Conservation (phyloP, 2,888 invertebrate species). For the Cryptus armator region DNA sequence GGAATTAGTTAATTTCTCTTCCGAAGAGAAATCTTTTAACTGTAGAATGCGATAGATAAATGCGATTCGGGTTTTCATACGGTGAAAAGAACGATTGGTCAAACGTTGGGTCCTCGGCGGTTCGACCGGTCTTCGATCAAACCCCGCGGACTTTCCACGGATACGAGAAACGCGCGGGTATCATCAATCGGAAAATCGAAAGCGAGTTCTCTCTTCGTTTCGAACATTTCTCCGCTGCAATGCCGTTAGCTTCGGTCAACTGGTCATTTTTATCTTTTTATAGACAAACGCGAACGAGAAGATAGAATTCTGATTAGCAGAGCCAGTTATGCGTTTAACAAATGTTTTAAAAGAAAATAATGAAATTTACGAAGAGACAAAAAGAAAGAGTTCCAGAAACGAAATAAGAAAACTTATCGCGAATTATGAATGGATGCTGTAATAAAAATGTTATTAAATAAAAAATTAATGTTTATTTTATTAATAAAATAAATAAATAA, state of each 20-base stretch:
- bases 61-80: constrained; percentile 46
- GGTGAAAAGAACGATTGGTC: constrained; percentile 54
- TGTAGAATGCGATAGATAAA: constrained; percentile 33
- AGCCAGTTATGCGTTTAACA: no score
- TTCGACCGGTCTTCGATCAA: constrained; percentile 60
- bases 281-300: not conserved
- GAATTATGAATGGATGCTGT: no score
- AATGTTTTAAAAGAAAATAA: no score
- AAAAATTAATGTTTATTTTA: no score
- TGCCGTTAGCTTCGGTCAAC: not conserved
- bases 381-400: no score
- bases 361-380: no score
- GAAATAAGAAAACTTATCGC: no score
- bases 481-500: no score
- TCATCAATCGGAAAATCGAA: constrained; percentile 51
- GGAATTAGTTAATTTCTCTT: constrained; percentile 58
- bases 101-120: constrained; percentile 44
- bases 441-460: no score
- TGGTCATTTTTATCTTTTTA: not conserved
- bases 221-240: constrained; percentile 3
- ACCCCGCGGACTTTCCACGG: constrained; percentile 31
- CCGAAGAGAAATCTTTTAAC: constrained; percentile 55
- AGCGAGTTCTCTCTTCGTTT: constrained; percentile 13
- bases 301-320: no score
- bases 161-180: constrained; percentile 9